Base-by-base conservation (phyloP, 2,888 invertebrate genomes). In the Yponomeuta malinellus region DNA sequence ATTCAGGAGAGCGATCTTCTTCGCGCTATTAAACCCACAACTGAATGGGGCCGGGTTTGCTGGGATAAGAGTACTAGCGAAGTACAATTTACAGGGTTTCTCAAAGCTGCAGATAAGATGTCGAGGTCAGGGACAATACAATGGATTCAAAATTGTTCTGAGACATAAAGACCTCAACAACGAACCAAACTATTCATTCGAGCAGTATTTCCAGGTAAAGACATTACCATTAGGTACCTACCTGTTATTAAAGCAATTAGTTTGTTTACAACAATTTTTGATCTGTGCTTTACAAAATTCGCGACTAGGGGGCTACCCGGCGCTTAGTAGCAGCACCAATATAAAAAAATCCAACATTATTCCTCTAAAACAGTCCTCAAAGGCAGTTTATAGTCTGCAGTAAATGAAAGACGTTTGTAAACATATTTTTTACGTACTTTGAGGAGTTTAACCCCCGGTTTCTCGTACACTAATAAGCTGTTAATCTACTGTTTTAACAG, bases 11-110 rank as follows among this genome's bases (percentile, higher is more conserved):
- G 95, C 94, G 0, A 87, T 95, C 76, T 93, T 95, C 75, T 95
- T 95, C 76, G 93, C 93, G 3, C 82, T 95, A 69, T 78, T 95
- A 33, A 95, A 95, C 78, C 95, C 95, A 4, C 95, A 95, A 83
- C 88, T 93, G 10, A 95, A 95, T 74, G 95, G 95, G 0, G 95
- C 95, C 33, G 94, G 94, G 1, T 95, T 95, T 80, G 95, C 94
- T 48, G 95, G 95, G 12, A 89, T 94, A 73, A 82, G 93, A 73
- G 92, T 89, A n/a, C 76, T 85, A 15, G 89, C 87, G 10, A 79
- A 85, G 33, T 89, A 93, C 72, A 83, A 95, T 78, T 82, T 95
- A 6, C 85, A 87, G 0, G 87, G 85, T 10, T 90, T 87, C 75
- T 84, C 86, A 0, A 88, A 89, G 73, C 80, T 95, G 31, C 88